A percentile compares a stretch with the other conserved stretches of the same genome.
phyloP scores from a whole-genome alignment of 2,797 vertebrate species.

The Labeo calbasu region DNA sequence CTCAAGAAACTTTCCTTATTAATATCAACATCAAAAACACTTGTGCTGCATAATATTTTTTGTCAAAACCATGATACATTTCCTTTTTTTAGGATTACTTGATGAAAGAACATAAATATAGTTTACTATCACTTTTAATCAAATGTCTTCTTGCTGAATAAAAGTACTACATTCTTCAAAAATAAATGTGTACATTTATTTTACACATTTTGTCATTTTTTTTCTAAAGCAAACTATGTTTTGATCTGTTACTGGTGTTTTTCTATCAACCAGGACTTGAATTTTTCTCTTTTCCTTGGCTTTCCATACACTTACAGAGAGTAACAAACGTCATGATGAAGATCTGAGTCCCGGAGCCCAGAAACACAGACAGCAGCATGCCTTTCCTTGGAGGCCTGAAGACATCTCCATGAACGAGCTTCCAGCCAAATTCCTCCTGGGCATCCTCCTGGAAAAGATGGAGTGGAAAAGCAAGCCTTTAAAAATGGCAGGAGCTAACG shows the following conservation, averaged over 20 bases:
- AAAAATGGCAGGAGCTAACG: slow-evolving; percentile 36
- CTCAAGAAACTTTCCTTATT: neutral
- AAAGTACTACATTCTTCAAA: neutral
- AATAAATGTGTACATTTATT: neutral
- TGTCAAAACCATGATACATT: no score
- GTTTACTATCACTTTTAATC: no score
- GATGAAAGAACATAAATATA: no score
- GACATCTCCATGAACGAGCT: slow-evolving; percentile 92
- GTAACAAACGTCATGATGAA: slow-evolving; percentile 97
- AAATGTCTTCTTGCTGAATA: no score
- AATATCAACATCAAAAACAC: no score
- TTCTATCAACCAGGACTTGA: neutral
- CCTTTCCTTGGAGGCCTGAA: slow-evolving; percentile 93
- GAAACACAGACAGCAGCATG: slow-evolving; percentile 91
- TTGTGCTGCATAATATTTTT: no score
- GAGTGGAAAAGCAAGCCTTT: slow-evolving; percentile 35
- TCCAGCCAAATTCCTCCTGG: slow-evolving; percentile 96
- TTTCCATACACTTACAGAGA: slow-evolving; percentile 70
- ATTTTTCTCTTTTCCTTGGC: neutral
- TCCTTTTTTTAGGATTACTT: no score
- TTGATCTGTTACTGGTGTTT: neutral
- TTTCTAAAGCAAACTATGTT: neutral
- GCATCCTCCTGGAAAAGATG: slow-evolving; percentile 85
- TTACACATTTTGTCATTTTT: neutral
- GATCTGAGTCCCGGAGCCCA: slow-evolving; percentile 92